phyloP scores from a whole-genome alignment of 2,113 vertebrate genomes.

The Hippocampus abdominalis region DNA sequence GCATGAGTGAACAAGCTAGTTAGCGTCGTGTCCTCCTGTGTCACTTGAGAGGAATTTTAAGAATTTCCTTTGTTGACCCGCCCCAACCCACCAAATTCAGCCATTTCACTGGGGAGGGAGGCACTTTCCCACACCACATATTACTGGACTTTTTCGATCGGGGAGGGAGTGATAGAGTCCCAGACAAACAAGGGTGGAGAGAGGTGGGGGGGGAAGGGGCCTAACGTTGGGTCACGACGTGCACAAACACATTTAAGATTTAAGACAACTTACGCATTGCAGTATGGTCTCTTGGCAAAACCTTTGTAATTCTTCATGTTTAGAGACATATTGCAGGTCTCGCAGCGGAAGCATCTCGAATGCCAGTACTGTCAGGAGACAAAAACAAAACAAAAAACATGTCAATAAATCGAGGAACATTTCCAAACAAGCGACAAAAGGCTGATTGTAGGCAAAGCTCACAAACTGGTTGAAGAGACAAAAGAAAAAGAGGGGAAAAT shows the following conservation, averaged over 20 bases:
- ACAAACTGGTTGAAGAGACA: neutral
- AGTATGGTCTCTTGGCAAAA: slow-evolving; percentile 97
- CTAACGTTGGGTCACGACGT: slow-evolving; percentile 35
- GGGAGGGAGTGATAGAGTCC: slow-evolving; percentile 31
- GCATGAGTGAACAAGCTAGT: slow-evolving; percentile 51
- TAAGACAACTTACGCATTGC: slow-evolving; percentile 89
- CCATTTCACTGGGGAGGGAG: slow-evolving; percentile 22
- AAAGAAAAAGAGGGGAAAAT: slow-evolving; percentile 5
- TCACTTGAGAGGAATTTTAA: slow-evolving; percentile 69
- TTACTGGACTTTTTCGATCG: slow-evolving; percentile 33
- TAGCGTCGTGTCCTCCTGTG: slow-evolving; percentile 44
- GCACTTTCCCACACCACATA: slow-evolving; percentile 64
- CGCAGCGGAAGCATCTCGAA: slow-evolving; percentile 98
- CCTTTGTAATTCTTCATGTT: slow-evolving; percentile 99
- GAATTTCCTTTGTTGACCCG: slow-evolving; percentile 70
- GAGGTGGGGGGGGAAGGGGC: slow-evolving; percentile 39
- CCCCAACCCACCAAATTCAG: neutral
- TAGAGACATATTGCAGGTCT: slow-evolving; percentile 98
- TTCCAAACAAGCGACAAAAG: slow-evolving; percentile 3
- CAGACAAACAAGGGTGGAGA: slow-evolving; percentile 39
- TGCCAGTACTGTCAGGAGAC: slow-evolving; percentile 86
- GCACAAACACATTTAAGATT: slow-evolving; percentile 16
- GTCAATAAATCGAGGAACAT: neutral
- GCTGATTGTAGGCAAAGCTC: neutral
- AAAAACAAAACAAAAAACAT: slow-evolving; percentile 5